Percentiles rank a stretch among this genome's conserved stretches.
Evolutionary conservation across 2,113 vertebrate species (phyloP).

Genomic region (Abramis brama): DNA sequence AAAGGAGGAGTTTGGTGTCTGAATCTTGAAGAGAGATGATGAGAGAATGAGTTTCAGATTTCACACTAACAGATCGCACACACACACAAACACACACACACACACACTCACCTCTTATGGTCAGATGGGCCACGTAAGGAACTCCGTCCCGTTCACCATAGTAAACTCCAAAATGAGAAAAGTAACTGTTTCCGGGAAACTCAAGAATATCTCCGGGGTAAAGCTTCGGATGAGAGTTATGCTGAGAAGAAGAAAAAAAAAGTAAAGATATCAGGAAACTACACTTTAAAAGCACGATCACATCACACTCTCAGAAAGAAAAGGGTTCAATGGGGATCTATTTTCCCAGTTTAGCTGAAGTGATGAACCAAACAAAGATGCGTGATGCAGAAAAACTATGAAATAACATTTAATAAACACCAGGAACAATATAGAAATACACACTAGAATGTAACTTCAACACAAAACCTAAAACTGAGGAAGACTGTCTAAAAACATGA

Average conservation of each 20-base stretch:
- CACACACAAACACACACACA: neutral
- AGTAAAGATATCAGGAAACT: neutral
- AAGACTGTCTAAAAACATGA: too few species aligned
- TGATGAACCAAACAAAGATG: too few species aligned
- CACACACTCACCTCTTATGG: slow-evolving; percentile 68
- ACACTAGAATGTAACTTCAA: too few species aligned
- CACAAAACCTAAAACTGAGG: too few species aligned
- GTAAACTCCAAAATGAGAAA: slow-evolving; percentile 78
- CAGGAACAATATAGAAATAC: too few species aligned
- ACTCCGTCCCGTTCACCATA: slow-evolving; percentile 79
- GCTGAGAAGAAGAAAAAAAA: slow-evolving; percentile 54
- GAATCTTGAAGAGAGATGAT: slow-evolving; percentile 66
- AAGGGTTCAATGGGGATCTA: too few species aligned
- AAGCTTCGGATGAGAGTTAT: slow-evolving; percentile 61
- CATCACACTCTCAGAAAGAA: too few species aligned
- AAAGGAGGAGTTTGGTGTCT: slow-evolving; percentile 71
- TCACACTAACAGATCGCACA: neutral
- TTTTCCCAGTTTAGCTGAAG: too few species aligned
- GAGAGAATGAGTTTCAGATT: neutral
- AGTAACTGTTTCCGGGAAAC: slow-evolving; percentile 76
- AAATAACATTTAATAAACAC: too few species aligned
- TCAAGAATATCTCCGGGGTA: slow-evolving; percentile 80
- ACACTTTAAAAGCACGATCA: neutral
- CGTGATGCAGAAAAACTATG: too few species aligned
- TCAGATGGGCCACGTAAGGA: slow-evolving; percentile 78